Evolutionary conservation across 2,888 invertebrate genomes (phyloP), one percentile per base, ranked within the genome.

Genomic region (Cosmia pyralina): DNA sequence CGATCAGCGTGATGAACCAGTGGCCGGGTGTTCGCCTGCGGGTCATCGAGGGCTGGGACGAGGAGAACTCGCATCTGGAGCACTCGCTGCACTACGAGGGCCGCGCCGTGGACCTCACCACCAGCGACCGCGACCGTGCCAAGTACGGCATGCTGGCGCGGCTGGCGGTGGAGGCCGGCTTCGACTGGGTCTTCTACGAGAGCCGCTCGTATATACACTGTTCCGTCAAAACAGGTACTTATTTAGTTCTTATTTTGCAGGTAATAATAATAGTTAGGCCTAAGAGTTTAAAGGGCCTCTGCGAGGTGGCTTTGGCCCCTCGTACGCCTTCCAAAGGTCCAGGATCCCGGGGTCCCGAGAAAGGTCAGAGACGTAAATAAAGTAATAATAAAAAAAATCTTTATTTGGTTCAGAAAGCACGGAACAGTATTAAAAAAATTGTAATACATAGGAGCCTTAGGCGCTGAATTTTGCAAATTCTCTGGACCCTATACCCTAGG

Each of bases 111-210:
- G 99, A 99, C 96, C 98, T 99, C 90, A 98, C 99, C 82, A 99
- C 99, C 87, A 98, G 98, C 85, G 99, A 99, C 96, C 97, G 98
- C 71, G 99, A 99, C 95, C 97, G 98, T 77, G 97, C 98, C 93
- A 99, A 99, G 96, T 98, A 99, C 95, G 99, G 99, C 85, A 98
- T 99, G 98, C 96, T 99, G 90, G 99, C 99, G 62, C 96, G 99
- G 78, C 97, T 99, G 72, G 99, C 99, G 0, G 98, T 99, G 77
- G 99, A 99, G 94, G 99, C 99, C 44, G 99, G 99, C 90, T 99
- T 99, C 97, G 99, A 99, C 96, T 99, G 99, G 99, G 99, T 99
- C 81, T 99, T 98, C 96, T 99, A 99, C 93, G 99, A 99, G 95
- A 98, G 98, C 92, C 97, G 99, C 86, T 98, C 98, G 22, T 98